Conservation (phyloP, 1,140 invertebrate species). For the Neodiprion pinetum region DNA sequence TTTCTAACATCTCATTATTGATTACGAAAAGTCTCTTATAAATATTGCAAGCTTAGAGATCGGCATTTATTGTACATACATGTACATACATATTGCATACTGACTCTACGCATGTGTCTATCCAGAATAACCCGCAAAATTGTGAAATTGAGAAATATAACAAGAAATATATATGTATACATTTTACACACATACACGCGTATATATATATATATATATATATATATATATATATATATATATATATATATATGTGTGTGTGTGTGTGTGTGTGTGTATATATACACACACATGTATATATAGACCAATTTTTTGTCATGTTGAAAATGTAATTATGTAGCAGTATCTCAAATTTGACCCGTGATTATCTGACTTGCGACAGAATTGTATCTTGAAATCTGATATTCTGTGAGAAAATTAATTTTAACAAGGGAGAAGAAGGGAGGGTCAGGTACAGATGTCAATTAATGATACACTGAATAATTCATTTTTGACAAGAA, state of each 20-base stretch:
- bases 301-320: not conserved
- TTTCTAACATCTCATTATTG: conserved; percentile 3
- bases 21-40: conserved; percentile 39
- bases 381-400: too few species aligned
- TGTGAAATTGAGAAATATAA: conserved; percentile 55
- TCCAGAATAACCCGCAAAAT: conserved; percentile 55
- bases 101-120: conserved; percentile 62
- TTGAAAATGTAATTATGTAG: too few species aligned
- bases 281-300: conserved; percentile 16
- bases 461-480: too few species aligned
- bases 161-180: conserved; percentile 19
- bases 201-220: conserved; percentile 24
- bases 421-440: too few species aligned
- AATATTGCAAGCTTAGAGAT: conserved; percentile 37
- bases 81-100: conserved; percentile 46
- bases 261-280: not conserved
- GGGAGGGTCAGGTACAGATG: too few species aligned
- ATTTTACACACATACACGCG: not conserved
- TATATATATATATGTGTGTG: not conserved
- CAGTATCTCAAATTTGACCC: too few species aligned
- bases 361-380: too few species aligned
- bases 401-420: too few species aligned
- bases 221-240: conserved; percentile 23
- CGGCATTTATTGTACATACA: not conserved
- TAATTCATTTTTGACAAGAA: too few species aligned